Percentiles rank a stretch among this genome's conserved stretches.
phyloP scores from a whole-genome alignment of 2,113 vertebrate genomes.

The Cacatua alba region DNA sequence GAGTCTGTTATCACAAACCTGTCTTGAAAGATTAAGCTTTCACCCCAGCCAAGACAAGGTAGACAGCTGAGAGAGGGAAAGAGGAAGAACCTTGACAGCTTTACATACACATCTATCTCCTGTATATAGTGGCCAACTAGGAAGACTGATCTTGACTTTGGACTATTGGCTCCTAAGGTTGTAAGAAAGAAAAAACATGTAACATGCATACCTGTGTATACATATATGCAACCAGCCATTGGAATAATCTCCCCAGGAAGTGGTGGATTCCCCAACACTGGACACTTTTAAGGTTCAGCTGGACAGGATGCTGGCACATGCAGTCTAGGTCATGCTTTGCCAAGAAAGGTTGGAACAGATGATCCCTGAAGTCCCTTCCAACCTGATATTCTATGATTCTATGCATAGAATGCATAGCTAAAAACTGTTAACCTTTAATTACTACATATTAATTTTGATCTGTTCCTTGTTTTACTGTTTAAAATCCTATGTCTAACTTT shows the following conservation, averaged over 20 bases:
- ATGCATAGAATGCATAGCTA: background rate
- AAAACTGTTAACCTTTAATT: background rate
- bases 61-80: background rate
- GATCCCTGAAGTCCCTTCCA: background rate
- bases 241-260: background rate
- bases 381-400: background rate
- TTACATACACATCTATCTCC: background rate
- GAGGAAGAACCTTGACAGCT: background rate
- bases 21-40: background rate
- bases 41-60: background rate
- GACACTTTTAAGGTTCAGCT: background rate
- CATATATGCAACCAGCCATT: background rate
- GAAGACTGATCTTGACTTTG: background rate
- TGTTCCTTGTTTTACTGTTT: background rate
- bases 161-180: background rate
- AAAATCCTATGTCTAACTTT: background rate
- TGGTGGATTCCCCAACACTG: background rate
- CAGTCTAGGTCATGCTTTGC: background rate
- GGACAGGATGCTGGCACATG: background rate
- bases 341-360: background rate
- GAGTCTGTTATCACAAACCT: background rate
- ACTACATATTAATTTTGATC: background rate
- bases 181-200: background rate
- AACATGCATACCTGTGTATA: background rate
- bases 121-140: background rate